phyloP scores from a whole-genome alignment of 2,113 vertebrate species.

The Tauraco erythrolophus region DNA sequence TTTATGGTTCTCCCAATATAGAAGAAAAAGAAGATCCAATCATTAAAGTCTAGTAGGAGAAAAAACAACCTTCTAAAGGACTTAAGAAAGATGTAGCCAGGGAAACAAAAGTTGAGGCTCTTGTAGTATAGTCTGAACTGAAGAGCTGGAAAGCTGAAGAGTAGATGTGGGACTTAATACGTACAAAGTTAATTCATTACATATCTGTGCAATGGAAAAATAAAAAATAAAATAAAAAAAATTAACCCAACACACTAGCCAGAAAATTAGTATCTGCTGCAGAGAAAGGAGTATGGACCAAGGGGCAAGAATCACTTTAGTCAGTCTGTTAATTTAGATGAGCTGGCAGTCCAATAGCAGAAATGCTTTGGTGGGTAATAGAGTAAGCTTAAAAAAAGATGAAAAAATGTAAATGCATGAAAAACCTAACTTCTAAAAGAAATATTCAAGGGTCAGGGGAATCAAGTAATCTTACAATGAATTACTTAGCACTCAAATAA shows the following conservation, averaged over 20 bases:
- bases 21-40: not conserved
- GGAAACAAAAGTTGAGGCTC: not conserved
- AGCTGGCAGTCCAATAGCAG: not conserved
- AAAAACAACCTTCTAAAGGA: not conserved
- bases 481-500: not conserved
- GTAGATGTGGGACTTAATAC: not conserved
- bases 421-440: not conserved
- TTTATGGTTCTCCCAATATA: not conserved
- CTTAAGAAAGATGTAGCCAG: not conserved
- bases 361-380: not conserved
- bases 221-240: not conserved
- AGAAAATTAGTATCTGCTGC: not conserved
- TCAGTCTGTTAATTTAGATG: not conserved
- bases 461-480: not conserved
- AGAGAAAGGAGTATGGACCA: not conserved
- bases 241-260: not conserved
- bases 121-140: not conserved
- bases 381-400: not conserved
- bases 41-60: not conserved
- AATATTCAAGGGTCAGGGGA: not conserved
- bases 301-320: not conserved
- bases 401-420: not conserved
- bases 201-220: not conserved
- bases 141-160: not conserved
- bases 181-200: not conserved